Evolutionary conservation across 2,113 vertebrate genomes (phyloP), one percentile per base, ranked within the genome.

Genomic region (Cynopterus brachyotis): DNA sequence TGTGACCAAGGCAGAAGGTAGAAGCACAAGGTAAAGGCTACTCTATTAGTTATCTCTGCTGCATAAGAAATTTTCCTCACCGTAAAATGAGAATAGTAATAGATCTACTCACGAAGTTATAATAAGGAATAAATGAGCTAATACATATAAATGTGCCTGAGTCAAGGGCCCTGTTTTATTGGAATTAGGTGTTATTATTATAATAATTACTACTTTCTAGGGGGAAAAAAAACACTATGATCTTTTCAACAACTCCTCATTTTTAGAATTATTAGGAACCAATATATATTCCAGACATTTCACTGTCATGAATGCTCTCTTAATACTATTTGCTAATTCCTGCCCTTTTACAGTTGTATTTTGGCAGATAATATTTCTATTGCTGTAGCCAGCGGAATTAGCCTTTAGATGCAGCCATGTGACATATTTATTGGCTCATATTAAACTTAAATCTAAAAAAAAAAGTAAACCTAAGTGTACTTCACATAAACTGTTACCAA

Each of bases 241-340:
- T 89, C 72, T 69, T 50, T 92, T 85, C 66, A 94, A n/a, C 60
- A 81, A 92, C 57, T 81, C 24, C 26, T 89, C 62, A n/a, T 37
- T 50, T 35, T n/a, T 85, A 69, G 94, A 82, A 87, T 57, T 73
- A 28, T 86, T 83, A 87, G 73, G 90, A 95, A 72, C 26, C 53
- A 50, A 24, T 9, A 24, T 60, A 40, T 50, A 70, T 89, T 69
- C 35, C 42, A 87, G 79, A 57, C 16, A 13, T 45, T 92, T 73
- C 40, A 1, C 37, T 53, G n/a, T 66, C 53, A 22, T 37, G 45
- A 73, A 40, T 12, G 4, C n/a, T 73, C 10, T 50, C 35, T 57
- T 42, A 57, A 32, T 17, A 11, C 42, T 45, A 37, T 19, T 69
- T n/a, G 19, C 50, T 57, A 59, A 0, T 64, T 75, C 7, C 40